These are phyloP conservation scores for Ephialtes manifestator DNA, from an alignment of 2,888 invertebrate species.

Conservation along the genomic window DNA sequence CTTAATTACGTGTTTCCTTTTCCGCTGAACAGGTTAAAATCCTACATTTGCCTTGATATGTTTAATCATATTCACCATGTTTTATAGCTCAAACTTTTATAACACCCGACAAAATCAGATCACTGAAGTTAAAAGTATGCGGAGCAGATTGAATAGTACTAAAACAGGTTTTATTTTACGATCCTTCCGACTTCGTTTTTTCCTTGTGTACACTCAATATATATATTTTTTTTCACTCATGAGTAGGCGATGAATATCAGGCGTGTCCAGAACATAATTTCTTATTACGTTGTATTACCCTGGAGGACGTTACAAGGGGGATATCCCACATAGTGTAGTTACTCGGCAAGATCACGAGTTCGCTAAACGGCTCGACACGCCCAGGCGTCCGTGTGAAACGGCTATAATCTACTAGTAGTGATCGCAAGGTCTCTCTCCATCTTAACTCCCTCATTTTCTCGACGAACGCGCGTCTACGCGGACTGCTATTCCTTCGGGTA, in stretches of 20 bases:
- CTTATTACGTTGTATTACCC: conserved; percentile 57
- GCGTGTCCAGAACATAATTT: conserved; percentile 59
- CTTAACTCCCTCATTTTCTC: conserved; percentile 45
- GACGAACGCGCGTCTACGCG: conserved; percentile 48
- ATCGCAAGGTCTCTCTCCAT: conserved; percentile 54
- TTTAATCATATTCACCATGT: neutral
- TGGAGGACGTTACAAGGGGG: conserved; percentile 42
- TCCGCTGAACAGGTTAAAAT: neutral
- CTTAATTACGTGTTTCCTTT: neutral
- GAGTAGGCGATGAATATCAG: conserved; percentile 44
- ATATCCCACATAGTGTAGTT: conserved; percentile 46
- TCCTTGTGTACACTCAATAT: conserved; percentile 10
- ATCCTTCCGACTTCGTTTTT: neutral
- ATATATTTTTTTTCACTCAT: neutral
- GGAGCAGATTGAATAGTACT: neutral
- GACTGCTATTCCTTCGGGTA: conserved; percentile 29
- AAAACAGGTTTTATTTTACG: conserved; percentile 1
- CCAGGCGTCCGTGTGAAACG: conserved; percentile 72
- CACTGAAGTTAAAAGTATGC: neutral
- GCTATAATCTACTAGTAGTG: conserved; percentile 68
- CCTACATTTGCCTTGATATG: neutral
- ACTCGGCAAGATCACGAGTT: conserved; percentile 62
- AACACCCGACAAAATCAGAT: neutral
- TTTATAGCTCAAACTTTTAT: neutral
- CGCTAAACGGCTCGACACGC: conserved; percentile 71